phyloP scores from a whole-genome alignment of 2,113 vertebrate species.

The Passer montanus region DNA sequence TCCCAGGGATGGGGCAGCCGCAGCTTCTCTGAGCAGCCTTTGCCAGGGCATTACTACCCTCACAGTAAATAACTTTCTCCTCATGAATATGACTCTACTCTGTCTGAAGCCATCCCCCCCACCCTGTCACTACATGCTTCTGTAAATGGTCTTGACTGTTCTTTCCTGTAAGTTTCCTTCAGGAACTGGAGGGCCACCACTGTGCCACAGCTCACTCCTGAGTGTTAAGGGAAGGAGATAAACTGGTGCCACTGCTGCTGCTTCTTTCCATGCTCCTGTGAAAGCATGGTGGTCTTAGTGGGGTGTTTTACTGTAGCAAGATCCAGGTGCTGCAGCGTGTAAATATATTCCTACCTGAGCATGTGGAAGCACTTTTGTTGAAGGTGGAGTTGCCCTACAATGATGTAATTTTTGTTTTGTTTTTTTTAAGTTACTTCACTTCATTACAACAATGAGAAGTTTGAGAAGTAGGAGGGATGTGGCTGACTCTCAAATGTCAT shows the following conservation, averaged over 20 bases:
- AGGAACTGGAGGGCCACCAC: neutral
- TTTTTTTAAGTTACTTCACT: neutral
- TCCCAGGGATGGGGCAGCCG: neutral
- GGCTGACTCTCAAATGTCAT: neutral
- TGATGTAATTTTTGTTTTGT: accelerated
- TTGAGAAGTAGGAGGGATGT: neutral
- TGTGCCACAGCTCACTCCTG: neutral
- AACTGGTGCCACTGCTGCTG: too few species aligned
- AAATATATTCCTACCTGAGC: neutral
- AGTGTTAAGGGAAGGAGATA: too few species aligned
- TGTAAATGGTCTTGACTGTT: neutral
- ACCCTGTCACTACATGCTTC: neutral
- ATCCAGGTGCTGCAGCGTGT: neutral
- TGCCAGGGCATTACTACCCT: neutral
- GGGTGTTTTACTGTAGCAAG: accelerated
- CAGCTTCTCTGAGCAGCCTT: neutral
- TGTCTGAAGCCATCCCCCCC: neutral
- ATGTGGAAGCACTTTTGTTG: accelerated
- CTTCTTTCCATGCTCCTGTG: neutral
- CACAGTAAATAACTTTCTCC: neutral
- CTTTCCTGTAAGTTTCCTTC: neutral
- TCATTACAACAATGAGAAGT: neutral
- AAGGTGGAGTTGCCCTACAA: accelerated
- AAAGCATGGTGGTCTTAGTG: neutral
- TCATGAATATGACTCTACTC: too few species aligned